Conservation (phyloP, 2,797 vertebrate species). For the Poecile montanus region DNA sequence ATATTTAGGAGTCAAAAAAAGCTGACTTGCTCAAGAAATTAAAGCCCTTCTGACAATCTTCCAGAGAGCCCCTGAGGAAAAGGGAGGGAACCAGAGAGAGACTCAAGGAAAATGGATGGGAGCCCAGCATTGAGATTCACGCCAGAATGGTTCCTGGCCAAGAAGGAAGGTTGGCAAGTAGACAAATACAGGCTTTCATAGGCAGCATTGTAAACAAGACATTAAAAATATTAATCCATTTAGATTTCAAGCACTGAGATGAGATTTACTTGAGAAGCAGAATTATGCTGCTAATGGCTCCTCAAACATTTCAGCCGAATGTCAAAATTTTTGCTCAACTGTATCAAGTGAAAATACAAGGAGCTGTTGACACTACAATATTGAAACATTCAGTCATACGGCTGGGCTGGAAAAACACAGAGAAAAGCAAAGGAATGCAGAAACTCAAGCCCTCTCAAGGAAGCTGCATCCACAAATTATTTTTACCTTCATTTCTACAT, state of each 20-base stretch:
- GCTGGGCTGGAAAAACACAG: conserved; percentile 40
- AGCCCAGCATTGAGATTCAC: conserved; percentile 67
- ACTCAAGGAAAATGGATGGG: conserved; percentile 67
- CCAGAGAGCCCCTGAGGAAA: conserved; percentile 68
- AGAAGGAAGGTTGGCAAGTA: conserved; percentile 69
- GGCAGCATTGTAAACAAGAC: conserved; percentile 66
- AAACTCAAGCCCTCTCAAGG: conserved; percentile 39
- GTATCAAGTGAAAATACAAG: conserved; percentile 37
- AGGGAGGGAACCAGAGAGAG: conserved; percentile 67
- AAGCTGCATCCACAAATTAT: conserved; percentile 36
- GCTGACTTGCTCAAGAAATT: conserved; percentile 73
- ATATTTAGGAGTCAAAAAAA: conserved; percentile 63
- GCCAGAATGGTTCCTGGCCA: conserved; percentile 66
- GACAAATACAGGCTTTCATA: conserved; percentile 70
- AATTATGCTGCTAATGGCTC: conserved; percentile 42
- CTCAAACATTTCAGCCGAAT: conserved; percentile 52
- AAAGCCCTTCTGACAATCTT: conserved; percentile 73
- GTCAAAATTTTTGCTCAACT: conserved; percentile 35
- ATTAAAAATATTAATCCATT: conserved; percentile 67
- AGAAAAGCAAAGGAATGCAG: conserved; percentile 27
- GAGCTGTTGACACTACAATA: conserved; percentile 25
- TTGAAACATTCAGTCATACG: conserved; percentile 24
- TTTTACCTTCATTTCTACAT: conserved; percentile 11
- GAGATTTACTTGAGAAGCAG: conserved; percentile 57
- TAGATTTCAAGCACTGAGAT: conserved; percentile 53